These are phyloP conservation scores for Henricia sp. DNA, from an alignment of 53 echinoderm and acorn worm genomes.

Conservation along the genomic window DNA sequence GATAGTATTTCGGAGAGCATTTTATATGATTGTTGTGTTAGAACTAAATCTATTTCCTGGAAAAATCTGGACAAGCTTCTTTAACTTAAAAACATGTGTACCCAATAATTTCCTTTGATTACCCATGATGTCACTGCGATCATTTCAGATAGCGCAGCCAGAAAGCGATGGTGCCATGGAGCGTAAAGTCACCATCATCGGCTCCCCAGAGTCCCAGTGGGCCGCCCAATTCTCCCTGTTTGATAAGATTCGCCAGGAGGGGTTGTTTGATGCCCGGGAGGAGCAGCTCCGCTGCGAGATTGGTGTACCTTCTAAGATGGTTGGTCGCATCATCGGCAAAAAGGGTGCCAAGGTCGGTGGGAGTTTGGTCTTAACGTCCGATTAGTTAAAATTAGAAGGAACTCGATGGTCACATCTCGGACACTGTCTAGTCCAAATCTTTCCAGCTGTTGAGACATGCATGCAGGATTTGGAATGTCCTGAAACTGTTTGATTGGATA, in stretches of 20 bases:
- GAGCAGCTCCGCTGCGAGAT: slow-evolving; percentile 89
- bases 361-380: not conserved
- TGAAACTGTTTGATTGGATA: too few relatives aligned
- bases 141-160: slow-evolving; percentile 79
- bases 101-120: too few relatives aligned
- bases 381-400: not conserved
- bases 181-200: slow-evolving; percentile 90
- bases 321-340: slow-evolving; percentile 98
- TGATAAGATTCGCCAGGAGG: slow-evolving; percentile 90
- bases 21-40: too few relatives aligned
- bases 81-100: too few relatives aligned
- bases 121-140: too few relatives aligned
- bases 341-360: slow-evolving; percentile 82
- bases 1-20: too few relatives aligned
- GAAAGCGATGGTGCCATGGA: slow-evolving; percentile 78
- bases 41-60: too few relatives aligned
- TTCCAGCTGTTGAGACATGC: too few relatives aligned
- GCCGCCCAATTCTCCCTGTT: slow-evolving; percentile 94
- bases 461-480: too few relatives aligned
- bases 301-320: slow-evolving; percentile 73
- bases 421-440: too few relatives aligned
- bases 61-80: too few relatives aligned
- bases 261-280: slow-evolving; percentile 82
- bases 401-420: not conserved
- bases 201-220: slow-evolving; percentile 93